Evolutionary conservation across 1,140 invertebrate species (phyloP).

Genomic region (Zaprionus lachaisei): DNA sequence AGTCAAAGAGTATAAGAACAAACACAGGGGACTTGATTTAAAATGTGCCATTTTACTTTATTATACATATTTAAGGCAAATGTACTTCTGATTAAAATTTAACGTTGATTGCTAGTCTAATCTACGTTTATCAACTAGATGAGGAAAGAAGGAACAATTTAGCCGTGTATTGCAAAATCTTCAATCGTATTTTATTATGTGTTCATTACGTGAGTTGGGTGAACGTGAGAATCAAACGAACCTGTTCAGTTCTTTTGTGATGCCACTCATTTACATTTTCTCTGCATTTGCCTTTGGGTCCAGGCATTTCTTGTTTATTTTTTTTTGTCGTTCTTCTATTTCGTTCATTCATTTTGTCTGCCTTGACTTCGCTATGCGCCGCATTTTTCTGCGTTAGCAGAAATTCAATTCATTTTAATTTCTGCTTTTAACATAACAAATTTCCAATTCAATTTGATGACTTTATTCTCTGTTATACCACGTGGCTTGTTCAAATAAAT

Average conservation of each 20-base stretch:
- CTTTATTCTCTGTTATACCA: constrained; percentile 65
- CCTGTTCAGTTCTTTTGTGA: constrained; percentile 42
- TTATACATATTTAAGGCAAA: not conserved
- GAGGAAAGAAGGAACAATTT: not conserved
- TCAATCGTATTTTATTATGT: constrained; percentile 4
- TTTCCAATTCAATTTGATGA: constrained; percentile 83
- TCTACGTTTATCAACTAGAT: not conserved
- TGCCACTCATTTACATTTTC: constrained; percentile 78
- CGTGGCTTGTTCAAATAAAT: constrained; percentile 37
- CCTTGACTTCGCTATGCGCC: constrained; percentile 40
- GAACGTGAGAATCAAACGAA: constrained; percentile 27
- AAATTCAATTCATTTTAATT: constrained; percentile 83
- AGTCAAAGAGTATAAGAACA: too few relatives aligned
- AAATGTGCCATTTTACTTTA: not conserved
- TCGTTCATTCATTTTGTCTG: constrained; percentile 31
- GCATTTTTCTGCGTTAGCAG: constrained; percentile 68
- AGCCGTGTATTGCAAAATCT: not conserved
- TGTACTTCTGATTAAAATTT: not conserved
- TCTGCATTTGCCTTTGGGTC: constrained; percentile 53
- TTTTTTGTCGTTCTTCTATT: constrained; percentile 19
- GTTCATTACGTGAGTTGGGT: not conserved
- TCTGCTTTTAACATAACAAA: constrained; percentile 82
- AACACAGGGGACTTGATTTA: not conserved
- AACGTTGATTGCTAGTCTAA: not conserved
- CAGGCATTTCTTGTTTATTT: constrained; percentile 31